phyloP scores from a whole-genome alignment of 2,888 invertebrate species.

The Ectemnius lituratus region DNA sequence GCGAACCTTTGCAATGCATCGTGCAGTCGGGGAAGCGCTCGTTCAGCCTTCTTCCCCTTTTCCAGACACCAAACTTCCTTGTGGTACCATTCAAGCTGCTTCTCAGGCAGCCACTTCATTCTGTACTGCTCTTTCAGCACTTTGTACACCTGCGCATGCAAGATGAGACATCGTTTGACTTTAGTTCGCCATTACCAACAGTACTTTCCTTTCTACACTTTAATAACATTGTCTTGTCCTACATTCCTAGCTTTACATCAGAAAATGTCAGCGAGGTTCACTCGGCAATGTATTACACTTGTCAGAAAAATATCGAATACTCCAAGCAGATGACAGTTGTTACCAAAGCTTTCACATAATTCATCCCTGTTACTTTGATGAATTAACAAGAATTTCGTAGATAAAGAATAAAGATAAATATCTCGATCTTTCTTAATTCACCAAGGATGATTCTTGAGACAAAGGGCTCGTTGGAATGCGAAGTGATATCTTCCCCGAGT shows the following conservation, averaged over 20 bases:
- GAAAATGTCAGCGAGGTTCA: background rate
- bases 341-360: too few relatives aligned
- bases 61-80: conserved; percentile 75
- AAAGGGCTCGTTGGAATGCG: conserved; percentile 1
- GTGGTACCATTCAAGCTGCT: conserved; percentile 76
- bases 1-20: conserved; percentile 79
- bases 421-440: too few relatives aligned
- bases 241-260: background rate
- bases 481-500: conserved; percentile 11
- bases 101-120: conserved; percentile 78
- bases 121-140: conserved; percentile 73
- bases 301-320: too few relatives aligned
- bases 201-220: background rate
- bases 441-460: background rate
- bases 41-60: conserved; percentile 79
- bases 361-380: too few relatives aligned
- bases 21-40: conserved; percentile 81
- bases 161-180: conserved; percentile 52
- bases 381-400: too few relatives aligned
- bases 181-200: conserved; percentile 9
- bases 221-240: conserved; percentile 13
- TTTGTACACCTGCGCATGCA: conserved; percentile 72
- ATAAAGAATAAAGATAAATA: too few relatives aligned
- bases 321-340: too few relatives aligned
- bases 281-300: background rate